Percentiles rank a stretch among this genome's conserved stretches.
Conservation (phyloP, 2,797 vertebrate species). For the Scarus forsteni region DNA sequence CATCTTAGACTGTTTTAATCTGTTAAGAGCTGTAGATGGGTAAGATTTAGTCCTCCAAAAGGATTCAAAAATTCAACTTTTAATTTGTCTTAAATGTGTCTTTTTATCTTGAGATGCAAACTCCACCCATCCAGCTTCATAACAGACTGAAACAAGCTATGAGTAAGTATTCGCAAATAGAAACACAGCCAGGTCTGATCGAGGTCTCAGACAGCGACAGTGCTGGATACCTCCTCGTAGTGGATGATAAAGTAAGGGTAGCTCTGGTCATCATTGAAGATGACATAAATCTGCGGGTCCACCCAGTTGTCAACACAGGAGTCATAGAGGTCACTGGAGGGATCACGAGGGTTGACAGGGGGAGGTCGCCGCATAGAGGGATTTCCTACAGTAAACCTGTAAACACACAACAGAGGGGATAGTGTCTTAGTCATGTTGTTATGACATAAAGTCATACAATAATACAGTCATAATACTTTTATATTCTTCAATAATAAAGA, state of each 20-base stretch:
- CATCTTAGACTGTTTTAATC: constrained; percentile 38
- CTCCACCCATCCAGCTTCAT: constrained; percentile 20
- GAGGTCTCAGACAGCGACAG: constrained; percentile 87
- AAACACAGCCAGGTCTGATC: constrained; percentile 32
- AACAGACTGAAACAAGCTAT: constrained; percentile 31
- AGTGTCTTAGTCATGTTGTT: background rate
- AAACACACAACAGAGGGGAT: constrained; percentile 7
- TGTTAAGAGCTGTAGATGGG: constrained; percentile 39
- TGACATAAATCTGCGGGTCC: constrained; percentile 99
- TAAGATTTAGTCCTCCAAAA: constrained; percentile 13
- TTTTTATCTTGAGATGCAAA: constrained; percentile 24
- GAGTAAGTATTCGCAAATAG: constrained; percentile 49
- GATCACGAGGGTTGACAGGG: constrained; percentile 90
- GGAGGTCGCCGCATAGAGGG: constrained; percentile 97
- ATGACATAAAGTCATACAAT: background rate
- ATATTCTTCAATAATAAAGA: too few relatives aligned
- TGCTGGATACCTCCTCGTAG: constrained; percentile 96
- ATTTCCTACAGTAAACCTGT: constrained; percentile 93
- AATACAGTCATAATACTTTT: too few relatives aligned
- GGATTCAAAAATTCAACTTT: background rate
- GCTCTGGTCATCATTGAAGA: constrained; percentile 99
- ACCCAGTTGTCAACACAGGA: constrained; percentile 99
- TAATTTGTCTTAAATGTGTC: constrained; percentile 12
- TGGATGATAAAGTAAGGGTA: constrained; percentile 99
- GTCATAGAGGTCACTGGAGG: constrained; percentile 98